A percentile compares a stretch with the other conserved stretches of the same genome.
These are phyloP conservation scores for Paraescarpia echinospica DNA, from an alignment of 1,140 invertebrate species.

Conservation along the genomic window DNA sequence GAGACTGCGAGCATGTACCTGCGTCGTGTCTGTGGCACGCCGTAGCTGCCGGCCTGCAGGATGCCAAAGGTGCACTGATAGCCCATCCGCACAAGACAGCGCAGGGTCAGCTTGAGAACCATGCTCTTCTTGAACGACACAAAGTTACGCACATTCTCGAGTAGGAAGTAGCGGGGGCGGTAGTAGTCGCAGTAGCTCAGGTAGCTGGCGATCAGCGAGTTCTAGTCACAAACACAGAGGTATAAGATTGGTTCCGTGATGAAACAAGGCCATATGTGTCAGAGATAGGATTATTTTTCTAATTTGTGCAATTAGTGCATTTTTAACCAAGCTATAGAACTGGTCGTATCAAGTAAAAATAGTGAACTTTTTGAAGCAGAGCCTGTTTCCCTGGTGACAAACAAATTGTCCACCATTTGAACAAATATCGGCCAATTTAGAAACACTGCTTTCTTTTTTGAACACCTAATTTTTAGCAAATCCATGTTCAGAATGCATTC, in stretches of 20 bases:
- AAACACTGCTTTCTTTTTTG: too few species aligned
- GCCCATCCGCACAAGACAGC: constrained; percentile 79
- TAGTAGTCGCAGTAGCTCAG: constrained; percentile 86
- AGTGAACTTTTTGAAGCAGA: too few species aligned
- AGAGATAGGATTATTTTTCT: not conserved
- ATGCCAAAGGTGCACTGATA: constrained; percentile 87
- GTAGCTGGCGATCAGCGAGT: constrained; percentile 82
- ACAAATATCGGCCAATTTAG: too few species aligned
- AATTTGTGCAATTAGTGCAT: too few species aligned
- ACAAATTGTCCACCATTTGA: too few species aligned
- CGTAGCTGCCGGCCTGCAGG: constrained; percentile 84
- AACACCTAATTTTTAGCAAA: too few species aligned
- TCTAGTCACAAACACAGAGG: constrained; percentile 59
- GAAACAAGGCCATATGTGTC: not conserved
- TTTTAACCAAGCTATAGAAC: too few species aligned
- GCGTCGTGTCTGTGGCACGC: constrained; percentile 79
- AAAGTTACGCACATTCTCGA: constrained; percentile 89
- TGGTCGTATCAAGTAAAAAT: too few species aligned
- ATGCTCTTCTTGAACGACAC: constrained; percentile 79
- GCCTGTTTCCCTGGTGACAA: too few species aligned
- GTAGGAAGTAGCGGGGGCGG: constrained; percentile 78
- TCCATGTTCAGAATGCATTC: too few species aligned
- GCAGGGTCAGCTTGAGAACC: constrained; percentile 79
- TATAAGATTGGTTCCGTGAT: not conserved
- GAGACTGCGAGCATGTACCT: too few species aligned